phyloP scores from a whole-genome alignment of 2,888 invertebrate species.

The Hirtodrosophila alboralis region DNA sequence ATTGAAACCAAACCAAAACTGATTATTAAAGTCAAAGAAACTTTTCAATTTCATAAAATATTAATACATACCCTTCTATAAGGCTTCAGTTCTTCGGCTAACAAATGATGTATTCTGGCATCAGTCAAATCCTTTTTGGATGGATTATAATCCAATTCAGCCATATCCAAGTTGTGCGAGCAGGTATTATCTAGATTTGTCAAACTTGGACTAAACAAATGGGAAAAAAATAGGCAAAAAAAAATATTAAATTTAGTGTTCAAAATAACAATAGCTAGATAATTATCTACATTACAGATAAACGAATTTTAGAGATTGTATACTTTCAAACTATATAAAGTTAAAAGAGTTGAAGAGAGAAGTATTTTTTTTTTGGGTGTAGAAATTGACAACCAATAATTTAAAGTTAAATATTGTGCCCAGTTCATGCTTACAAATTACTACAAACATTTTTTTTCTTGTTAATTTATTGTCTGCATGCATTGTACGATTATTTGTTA shows the following conservation, averaged over 20 bases:
- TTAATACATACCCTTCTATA: slow-evolving; percentile 90
- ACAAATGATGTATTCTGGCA: slow-evolving; percentile 95
- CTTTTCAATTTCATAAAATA: not conserved
- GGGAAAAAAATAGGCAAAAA: not conserved
- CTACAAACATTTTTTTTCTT: slow-evolving; percentile 32
- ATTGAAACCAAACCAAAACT: slow-evolving; percentile 55
- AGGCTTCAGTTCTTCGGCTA: slow-evolving; percentile 95
- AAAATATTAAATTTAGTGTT: slow-evolving; percentile 9
- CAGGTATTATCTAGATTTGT: slow-evolving; percentile 92
- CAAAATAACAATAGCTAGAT: too few species aligned
- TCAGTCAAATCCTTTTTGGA: slow-evolving; percentile 96
- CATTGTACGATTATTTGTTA: slow-evolving; percentile 33
- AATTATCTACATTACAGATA: slow-evolving; percentile 60
- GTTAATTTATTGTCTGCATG: slow-evolving; percentile 48
- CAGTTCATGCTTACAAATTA: slow-evolving; percentile 38
- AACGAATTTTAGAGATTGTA: slow-evolving; percentile 82
- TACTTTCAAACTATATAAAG: slow-evolving; percentile 4
- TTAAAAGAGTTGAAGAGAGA: slow-evolving; percentile 18
- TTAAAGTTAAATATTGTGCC: slow-evolving; percentile 26
- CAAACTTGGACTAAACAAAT: slow-evolving; percentile 88
- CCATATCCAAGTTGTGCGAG: slow-evolving; percentile 96
- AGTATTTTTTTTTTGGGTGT: slow-evolving; percentile 38
- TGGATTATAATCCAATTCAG: slow-evolving; percentile 96
- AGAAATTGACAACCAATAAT: slow-evolving; percentile 27
- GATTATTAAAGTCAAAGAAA: slow-evolving; percentile 43